Evolutionary conservation across 1,140 invertebrate genomes (phyloP), one percentile per base, ranked within the genome.

Genomic region (Drosophila burlai): DNA sequence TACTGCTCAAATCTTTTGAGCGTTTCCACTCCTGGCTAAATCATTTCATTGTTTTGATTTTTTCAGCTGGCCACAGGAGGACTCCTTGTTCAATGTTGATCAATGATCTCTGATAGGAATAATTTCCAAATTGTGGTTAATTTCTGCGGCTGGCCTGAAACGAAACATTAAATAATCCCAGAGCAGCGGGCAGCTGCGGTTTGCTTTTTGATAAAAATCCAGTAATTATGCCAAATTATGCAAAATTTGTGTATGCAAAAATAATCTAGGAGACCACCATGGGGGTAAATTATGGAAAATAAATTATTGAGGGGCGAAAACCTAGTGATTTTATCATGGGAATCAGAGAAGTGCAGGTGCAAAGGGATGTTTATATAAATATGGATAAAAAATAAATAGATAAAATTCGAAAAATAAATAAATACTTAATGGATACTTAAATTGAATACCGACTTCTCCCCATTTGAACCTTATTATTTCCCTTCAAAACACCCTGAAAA

Each of bases 161-260:
- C 9, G 21, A 57, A 40, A 26, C 36, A 26, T 38, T 55, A 55
- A 38, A 16, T 40, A 55, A 55, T 55, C 55, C 36, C 4, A 16
- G 42, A 13, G 24, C 4, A 57, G 1, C 9, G 18, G n/a, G 21
- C 82, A 85, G 66, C 78, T 84, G 82, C 38, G 78, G 78, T 65
- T 81, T 77, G 21, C 38, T 60, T 50, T 54, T 54, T 42, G 16
- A 52, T 42, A 7, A 24, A 61, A 58, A 65, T 62, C n/a, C 24
- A 5, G 2, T 13, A 2, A 42, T 36, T 47, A 34, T 26, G 49
- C 10, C 8, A 16, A 29, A 72, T 42, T 60, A 71, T 73, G 45
- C 38, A 50, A 43, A 73, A 47, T 55, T n/a, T 47, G 29, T 8
- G 4, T 45, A 66, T 52, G 47, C 31, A 61, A 66, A 49, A 36